Evolutionary conservation across 2,888 invertebrate species (phyloP).

Genomic region (Epiblema foenella): DNA sequence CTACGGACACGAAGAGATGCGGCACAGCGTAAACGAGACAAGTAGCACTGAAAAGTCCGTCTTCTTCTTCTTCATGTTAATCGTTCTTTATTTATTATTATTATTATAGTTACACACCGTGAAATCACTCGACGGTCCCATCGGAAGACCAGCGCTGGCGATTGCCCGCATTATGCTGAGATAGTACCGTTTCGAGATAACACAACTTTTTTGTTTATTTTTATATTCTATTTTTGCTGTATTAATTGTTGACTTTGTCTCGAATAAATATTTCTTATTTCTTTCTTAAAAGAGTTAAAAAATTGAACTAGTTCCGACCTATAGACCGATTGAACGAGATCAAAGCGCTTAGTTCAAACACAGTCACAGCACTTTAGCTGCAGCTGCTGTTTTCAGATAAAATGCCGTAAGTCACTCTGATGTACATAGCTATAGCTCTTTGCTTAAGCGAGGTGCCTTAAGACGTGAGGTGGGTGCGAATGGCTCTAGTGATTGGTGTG

Average conservation of each 20-base stretch:
- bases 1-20: background rate
- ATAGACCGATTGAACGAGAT: slow-evolving; percentile 2
- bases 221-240: too few species aligned
- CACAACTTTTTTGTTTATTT: too few species aligned
- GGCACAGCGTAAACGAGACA: background rate
- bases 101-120: too few species aligned
- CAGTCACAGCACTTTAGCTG: background rate
- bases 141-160: too few species aligned
- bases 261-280: too few species aligned
- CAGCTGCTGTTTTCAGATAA: background rate
- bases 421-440: background rate
- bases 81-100: too few species aligned
- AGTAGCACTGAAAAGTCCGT: too few species aligned
- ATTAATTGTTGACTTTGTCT: too few species aligned
- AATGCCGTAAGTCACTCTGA: background rate
- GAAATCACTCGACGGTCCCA: too few species aligned
- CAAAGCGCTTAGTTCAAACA: background rate
- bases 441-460: background rate
- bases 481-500: slow-evolving; percentile 28
- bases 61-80: too few species aligned
- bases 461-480: slow-evolving; percentile 31
- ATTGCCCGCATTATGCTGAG: too few species aligned
- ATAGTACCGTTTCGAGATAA: too few species aligned
- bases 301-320: background rate
- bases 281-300: background rate